Evolutionary conservation across 2,113 vertebrate genomes (phyloP).

Genomic region (Hypocryptadius cinnamomeus): DNA sequence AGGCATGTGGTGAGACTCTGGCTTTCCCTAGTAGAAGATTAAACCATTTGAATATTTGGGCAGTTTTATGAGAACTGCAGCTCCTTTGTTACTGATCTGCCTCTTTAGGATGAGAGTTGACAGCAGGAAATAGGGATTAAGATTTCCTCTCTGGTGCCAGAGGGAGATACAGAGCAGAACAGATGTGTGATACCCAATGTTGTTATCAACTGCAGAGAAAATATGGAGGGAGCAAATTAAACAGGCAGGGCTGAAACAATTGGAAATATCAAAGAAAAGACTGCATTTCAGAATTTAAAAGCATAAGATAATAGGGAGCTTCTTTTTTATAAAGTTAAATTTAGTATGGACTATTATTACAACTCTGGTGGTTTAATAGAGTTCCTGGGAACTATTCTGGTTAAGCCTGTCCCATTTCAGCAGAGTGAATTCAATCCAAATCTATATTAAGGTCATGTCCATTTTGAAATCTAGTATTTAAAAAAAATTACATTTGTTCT

Average conservation of each 20-base stretch:
- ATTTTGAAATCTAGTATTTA: background rate
- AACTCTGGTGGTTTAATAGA: background rate
- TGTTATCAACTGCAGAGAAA: background rate
- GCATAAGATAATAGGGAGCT: background rate
- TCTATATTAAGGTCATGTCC: background rate
- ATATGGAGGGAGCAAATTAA: background rate
- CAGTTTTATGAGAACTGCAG: background rate
- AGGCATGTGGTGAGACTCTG: background rate
- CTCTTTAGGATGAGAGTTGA: background rate
- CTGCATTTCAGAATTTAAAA: background rate
- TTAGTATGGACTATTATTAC: background rate
- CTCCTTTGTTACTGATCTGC: slow-evolving; percentile 1
- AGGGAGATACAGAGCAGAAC: background rate
- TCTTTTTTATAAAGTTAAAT: background rate
- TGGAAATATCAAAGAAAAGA: background rate
- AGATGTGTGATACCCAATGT: background rate
- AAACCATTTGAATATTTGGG: background rate
- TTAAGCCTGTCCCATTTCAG: background rate
- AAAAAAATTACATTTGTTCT: background rate
- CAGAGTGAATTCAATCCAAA: background rate
- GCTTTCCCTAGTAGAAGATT: slow-evolving; percentile 11
- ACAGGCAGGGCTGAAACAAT: background rate
- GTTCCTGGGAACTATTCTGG: background rate
- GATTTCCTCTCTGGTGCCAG: background rate
- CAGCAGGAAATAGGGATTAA: background rate